Percentiles rank a stretch among this genome's conserved stretches.
phyloP scores from a whole-genome alignment of 2,113 vertebrate species.

The Ranitomeya variabilis region DNA sequence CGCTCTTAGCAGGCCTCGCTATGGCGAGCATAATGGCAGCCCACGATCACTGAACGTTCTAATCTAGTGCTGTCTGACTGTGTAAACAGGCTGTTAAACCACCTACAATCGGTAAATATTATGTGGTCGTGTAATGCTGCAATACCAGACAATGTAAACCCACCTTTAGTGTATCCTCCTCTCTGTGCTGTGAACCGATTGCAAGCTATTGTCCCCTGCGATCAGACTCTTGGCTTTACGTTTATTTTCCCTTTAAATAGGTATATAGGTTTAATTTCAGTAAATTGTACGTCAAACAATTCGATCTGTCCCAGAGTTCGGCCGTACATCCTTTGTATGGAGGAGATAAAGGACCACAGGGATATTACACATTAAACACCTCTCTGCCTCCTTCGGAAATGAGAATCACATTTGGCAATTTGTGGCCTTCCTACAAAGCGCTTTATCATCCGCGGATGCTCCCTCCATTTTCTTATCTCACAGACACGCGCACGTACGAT shows the following conservation, averaged over 20 bases:
- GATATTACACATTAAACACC: slow-evolving; percentile 61
- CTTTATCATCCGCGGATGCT: not conserved
- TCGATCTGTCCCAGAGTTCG: not conserved
- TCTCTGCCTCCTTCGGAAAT: slow-evolving; percentile 52
- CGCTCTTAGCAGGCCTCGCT: no score
- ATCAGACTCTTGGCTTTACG: not conserved
- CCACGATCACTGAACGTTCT: no score
- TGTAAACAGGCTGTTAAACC: no score
- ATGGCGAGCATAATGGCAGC: no score
- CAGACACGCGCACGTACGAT: not conserved
- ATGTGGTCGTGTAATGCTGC: no score
- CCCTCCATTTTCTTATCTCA: slow-evolving; percentile 32
- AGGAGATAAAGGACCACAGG: slow-evolving; percentile 62
- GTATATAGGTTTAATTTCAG: not conserved
- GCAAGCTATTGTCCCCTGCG: not conserved
- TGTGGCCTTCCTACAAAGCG: slow-evolving; percentile 33
- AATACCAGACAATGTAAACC: no score
- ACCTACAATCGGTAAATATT: no score
- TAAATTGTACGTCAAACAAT: not conserved
- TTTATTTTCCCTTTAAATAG: not conserved
- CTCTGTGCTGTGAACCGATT: not conserved
- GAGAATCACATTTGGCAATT: slow-evolving; percentile 53
- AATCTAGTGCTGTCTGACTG: no score
- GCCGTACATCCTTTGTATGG: slow-evolving; percentile 50
- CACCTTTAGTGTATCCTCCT: not conserved